phyloP scores from a whole-genome alignment of 2,888 invertebrate genomes.

The Serrognathus titanus region DNA sequence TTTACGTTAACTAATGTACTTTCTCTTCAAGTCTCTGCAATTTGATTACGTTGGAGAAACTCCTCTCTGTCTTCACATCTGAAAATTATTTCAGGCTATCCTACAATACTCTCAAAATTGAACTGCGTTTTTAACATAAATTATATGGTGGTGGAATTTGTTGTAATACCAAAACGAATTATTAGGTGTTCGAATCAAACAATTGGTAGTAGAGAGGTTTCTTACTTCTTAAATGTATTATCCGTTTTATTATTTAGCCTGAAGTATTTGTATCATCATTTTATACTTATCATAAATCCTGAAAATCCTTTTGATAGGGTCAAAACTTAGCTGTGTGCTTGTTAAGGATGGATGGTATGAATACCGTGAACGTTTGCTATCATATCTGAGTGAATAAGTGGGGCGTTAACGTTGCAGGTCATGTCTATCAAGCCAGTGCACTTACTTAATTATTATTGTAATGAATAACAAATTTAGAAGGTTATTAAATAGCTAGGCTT shows the following conservation, averaged over 20 bases:
- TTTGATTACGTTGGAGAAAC: not conserved
- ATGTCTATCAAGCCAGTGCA: conserved; percentile 47
- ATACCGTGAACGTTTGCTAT: conserved; percentile 24
- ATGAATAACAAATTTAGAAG: conserved; percentile 1
- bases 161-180: not conserved
- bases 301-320: conserved; percentile 34
- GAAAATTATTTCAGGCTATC: conserved; percentile 32
- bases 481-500: conserved; percentile 33
- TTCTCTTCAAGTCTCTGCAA: conserved; percentile 1
- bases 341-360: conserved; percentile 30
- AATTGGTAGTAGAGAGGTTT: conserved; percentile 44
- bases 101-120: conserved; percentile 14
- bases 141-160: conserved; percentile 15
- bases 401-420: conserved; percentile 49
- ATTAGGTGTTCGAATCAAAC: not conserved
- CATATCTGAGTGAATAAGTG: conserved; percentile 31
- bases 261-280: conserved; percentile 38
- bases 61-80: conserved; percentile 3
- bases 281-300: conserved; percentile 39
- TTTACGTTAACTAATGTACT: not conserved
- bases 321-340: conserved; percentile 24
- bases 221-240: conserved; percentile 29
- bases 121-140: conserved; percentile 6
- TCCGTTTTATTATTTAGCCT: conserved; percentile 34
- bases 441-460: not conserved